Evolutionary conservation across 2,888 invertebrate species (phyloP).

Genomic region (Ferdinandea cuprea): DNA sequence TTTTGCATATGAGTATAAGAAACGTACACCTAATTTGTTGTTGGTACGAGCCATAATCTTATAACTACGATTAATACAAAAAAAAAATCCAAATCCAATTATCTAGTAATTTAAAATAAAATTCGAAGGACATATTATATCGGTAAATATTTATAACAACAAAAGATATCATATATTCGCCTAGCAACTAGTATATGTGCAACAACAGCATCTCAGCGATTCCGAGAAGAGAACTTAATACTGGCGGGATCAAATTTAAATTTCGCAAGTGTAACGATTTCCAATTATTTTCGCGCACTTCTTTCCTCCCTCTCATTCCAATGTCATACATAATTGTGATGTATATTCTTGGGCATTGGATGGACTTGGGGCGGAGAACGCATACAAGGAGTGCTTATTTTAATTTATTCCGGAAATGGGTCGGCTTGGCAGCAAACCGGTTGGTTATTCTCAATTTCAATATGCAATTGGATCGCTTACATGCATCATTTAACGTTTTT

Average conservation of each 20-base stretch:
- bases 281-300: slow-evolving; percentile 21
- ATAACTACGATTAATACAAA: too few species aligned
- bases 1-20: too few species aligned
- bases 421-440: slow-evolving; percentile 14
- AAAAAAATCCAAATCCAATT: too few species aligned
- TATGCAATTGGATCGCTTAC: slow-evolving; percentile 18
- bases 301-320: too few species aligned
- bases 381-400: slow-evolving; percentile 24
- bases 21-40: too few species aligned
- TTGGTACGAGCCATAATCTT: too few species aligned
- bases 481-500: neutral
- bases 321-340: slow-evolving; percentile 18
- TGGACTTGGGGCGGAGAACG: slow-evolving; percentile 15
- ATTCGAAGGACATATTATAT: too few species aligned
- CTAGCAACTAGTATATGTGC: too few species aligned
- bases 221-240: neutral
- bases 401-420: slow-evolving; percentile 54
- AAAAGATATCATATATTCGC: too few species aligned
- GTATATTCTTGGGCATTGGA: slow-evolving; percentile 20
- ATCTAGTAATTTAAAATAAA: too few species aligned
- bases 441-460: slow-evolving; percentile 10
- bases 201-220: neutral
- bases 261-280: slow-evolving; percentile 29
- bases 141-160: too few species aligned
- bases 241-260: slow-evolving; percentile 13